Percentiles rank a stretch among this genome's conserved stretches.
These are phyloP conservation scores for Scrobipalpa atriplicella DNA, from an alignment of 2,888 invertebrate genomes.

Conservation along the genomic window DNA sequence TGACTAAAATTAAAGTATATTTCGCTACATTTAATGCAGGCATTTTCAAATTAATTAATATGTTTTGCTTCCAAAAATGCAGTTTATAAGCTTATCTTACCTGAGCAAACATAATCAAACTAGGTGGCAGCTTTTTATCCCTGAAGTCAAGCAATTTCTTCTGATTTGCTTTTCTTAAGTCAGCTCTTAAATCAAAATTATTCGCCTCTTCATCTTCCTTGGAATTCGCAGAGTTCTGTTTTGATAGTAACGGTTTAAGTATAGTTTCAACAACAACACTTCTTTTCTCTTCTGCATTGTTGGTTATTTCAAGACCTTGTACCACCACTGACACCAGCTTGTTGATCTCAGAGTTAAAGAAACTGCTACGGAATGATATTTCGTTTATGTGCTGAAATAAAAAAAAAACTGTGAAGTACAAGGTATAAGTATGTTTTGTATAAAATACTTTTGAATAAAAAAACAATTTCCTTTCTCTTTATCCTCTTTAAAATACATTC, in stretches of 20 bases:
- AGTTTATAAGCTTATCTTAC: conserved; percentile 78
- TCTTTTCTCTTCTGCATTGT: conserved; percentile 84
- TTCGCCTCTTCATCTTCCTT: conserved; percentile 44
- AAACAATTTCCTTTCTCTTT: too few species aligned
- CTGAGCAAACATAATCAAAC: conserved; percentile 92
- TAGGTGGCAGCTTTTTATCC: conserved; percentile 89
- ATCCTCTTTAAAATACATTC: too few species aligned
- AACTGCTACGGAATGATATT: conserved; percentile 92
- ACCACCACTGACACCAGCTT: conserved; percentile 93
- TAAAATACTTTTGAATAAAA: too few species aligned
- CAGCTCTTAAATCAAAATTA: conserved; percentile 43
- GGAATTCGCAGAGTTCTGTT: conserved; percentile 65
- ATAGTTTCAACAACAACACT: conserved; percentile 74
- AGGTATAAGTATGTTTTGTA: too few species aligned
- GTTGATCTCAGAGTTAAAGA: conserved; percentile 93
- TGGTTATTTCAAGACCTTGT: conserved; percentile 90
- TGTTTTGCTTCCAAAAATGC: too few species aligned
- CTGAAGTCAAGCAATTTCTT: conserved; percentile 85
- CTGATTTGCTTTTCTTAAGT: conserved; percentile 39
- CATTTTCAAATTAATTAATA: too few species aligned
- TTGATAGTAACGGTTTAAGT: conserved; percentile 74
- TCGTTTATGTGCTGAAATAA: conserved; percentile 89
- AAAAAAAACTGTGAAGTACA: not conserved
- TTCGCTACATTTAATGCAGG: too few species aligned
- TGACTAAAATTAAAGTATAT: too few species aligned